Percentiles rank a stretch among this genome's conserved stretches.
phyloP scores from a whole-genome alignment of 2,888 invertebrate species.

The Leptopilina drosophilae region DNA sequence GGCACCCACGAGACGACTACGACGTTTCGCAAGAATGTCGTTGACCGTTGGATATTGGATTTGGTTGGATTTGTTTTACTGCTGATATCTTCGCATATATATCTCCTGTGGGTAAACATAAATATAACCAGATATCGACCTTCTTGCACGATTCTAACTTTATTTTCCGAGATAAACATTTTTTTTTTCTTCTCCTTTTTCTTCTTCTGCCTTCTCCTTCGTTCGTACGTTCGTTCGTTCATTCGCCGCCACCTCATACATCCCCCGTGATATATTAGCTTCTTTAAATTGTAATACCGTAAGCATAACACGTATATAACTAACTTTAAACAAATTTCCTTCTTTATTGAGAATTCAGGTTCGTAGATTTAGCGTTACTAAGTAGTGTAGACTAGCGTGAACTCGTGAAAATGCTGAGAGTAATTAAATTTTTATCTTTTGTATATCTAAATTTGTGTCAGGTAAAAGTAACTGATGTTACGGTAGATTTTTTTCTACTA shows the following conservation, averaged over 20 bases:
- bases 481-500: no score
- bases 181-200: neutral
- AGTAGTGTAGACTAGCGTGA: no score
- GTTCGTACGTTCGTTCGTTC: no score
- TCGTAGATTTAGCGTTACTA: neutral
- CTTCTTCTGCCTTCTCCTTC: no score
- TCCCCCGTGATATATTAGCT: neutral
- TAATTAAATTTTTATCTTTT: no score
- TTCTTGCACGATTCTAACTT: constrained; percentile 7
- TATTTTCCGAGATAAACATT: constrained; percentile 1
- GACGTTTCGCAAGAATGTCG: constrained; percentile 34
- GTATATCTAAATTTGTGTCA: no score
- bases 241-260: neutral
- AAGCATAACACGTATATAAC: neutral
- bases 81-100: constrained; percentile 2
- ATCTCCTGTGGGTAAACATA: constrained; percentile 11
- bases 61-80: constrained; percentile 9
- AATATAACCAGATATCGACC: constrained; percentile 8
- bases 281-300: constrained; percentile 5
- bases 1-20: neutral
- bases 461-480: no score
- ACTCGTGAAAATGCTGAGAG: no score
- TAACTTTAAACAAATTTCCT: neutral
- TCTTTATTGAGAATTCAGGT: constrained; percentile 21
- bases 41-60: constrained; percentile 33